Conservation (phyloP, 2,113 vertebrate genomes). For the Odocoileus hemionus region DNA sequence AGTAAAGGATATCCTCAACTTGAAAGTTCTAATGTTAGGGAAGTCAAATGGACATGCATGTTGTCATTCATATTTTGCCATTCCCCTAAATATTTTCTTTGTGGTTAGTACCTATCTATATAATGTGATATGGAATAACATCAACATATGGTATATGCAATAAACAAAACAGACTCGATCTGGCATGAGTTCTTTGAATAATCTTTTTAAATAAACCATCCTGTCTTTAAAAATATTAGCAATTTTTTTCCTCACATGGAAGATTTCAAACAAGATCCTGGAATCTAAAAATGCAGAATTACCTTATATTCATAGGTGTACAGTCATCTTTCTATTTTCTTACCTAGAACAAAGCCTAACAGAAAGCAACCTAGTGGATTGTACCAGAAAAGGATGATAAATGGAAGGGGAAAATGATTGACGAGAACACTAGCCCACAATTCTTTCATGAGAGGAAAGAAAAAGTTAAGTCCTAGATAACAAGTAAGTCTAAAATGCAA, state of each 20-base stretch:
- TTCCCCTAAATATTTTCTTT: conserved; percentile 20
- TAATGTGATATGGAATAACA: conserved; percentile 46
- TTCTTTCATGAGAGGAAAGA: conserved; percentile 47
- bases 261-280: conserved; percentile 71
- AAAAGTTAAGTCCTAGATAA: conserved; percentile 3
- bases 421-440: conserved; percentile 39
- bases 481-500: conserved; percentile 34
- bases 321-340: conserved; percentile 72
- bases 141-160: conserved; percentile 44
- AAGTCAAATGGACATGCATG: conserved; percentile 40
- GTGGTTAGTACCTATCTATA: conserved; percentile 41
- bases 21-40: conserved; percentile 42
- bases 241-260: conserved; percentile 62
- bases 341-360: conserved; percentile 63
- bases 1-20: conserved; percentile 35
- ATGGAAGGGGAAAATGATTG: conserved; percentile 45
- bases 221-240: conserved; percentile 57
- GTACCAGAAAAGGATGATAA: conserved; percentile 59
- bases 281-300: conserved; percentile 68
- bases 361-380: conserved; percentile 49
- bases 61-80: not conserved
- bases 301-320: conserved; percentile 52
- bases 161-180: conserved; percentile 42
- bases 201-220: conserved; percentile 65
- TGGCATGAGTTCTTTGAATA: conserved; percentile 11